These are phyloP conservation scores for Ganaspis sp. DNA, from an alignment of 1,140 invertebrate genomes.

Conservation along the genomic window DNA sequence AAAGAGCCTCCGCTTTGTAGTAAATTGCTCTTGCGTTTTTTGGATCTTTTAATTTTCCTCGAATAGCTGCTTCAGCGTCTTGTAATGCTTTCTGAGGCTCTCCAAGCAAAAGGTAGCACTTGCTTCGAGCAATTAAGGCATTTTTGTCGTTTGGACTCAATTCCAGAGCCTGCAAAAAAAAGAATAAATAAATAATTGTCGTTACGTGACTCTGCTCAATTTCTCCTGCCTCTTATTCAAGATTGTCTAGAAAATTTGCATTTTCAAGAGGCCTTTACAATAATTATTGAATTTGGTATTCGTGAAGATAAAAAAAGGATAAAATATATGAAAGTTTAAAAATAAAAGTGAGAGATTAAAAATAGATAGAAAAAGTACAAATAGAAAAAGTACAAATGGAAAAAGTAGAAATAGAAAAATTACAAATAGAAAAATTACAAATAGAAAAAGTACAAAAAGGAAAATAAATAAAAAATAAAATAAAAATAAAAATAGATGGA, in stretches of 20 bases:
- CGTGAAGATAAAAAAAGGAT: too few species aligned
- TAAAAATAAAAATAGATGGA: background rate
- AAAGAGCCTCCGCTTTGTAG: conserved; percentile 95
- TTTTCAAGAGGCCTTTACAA: background rate
- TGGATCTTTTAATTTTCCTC: conserved; percentile 79
- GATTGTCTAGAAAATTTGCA: background rate
- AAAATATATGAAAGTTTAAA: too few species aligned
- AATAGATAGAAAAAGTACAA: too few species aligned
- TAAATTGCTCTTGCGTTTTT: conserved; percentile 89
- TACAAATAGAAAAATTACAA: too few species aligned
- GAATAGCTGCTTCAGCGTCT: conserved; percentile 89
- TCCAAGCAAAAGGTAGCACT: conserved; percentile 92
- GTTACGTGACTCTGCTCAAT: background rate
- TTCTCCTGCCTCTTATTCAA: background rate
- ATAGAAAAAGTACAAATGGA: too few species aligned
- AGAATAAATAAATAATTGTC: background rate
- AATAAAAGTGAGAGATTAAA: too few species aligned
- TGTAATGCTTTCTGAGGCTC: conserved; percentile 88
- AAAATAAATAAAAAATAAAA: too few species aligned
- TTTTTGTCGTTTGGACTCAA: conserved; percentile 89
- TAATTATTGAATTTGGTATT: too few species aligned
- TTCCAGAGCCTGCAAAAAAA: conserved; percentile 78
- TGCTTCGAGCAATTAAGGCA: conserved; percentile 91
- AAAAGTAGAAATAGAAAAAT: too few species aligned
- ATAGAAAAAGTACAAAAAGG: too few species aligned